Base-by-base conservation (phyloP, 2,113 vertebrate genomes). In the Mus pahari region DNA sequence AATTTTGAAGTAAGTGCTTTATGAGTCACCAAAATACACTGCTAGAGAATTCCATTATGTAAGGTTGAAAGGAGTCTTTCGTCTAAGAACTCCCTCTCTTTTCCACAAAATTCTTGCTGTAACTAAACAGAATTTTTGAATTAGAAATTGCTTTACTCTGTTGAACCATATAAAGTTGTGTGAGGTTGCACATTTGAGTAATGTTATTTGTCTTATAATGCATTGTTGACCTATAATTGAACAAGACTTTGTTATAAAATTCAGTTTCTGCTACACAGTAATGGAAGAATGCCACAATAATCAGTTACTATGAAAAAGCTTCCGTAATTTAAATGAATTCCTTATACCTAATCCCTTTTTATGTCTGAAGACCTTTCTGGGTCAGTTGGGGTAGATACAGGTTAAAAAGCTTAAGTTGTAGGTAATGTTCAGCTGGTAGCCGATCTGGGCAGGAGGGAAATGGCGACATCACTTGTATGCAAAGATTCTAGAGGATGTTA, bases 1-100 rank as follows among this genome's bases (percentile, higher is more conserved):
- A 45, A 75, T 92, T 95, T 94, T 94, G 9, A 82, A 96, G 81
- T 24, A 95, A 94, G 31, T 84, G 31, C 24, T 92, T 94, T 77
- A 60, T 84, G 87, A 20, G 79, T 96, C 20, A 48, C 12, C 60
- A 26, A 94, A 39, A 22, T 79, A 16, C 7, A 33, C 22, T 90
- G 68, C 75, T 75, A 83, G 26, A 90, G 3, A 78, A 50, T 91
- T 62, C 50, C 77, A 91, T 68, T 60, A 31, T 50, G 71, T 45
- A 70, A 79, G 0, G 0, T 74, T 96, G 90, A 79, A 92, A 84
- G 16, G 42, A 14, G 50, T 36, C 3, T 83, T 90, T 96, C 7
- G 4, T 91, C 22, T 87, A 68, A 89, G 14, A 3, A 53, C 16
- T 86, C 92, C 55, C 6, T 4, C 7, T 73, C 16, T 58, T 94